Conservation (phyloP, 2,113 vertebrate species). For the Fregetta grallaria region DNA sequence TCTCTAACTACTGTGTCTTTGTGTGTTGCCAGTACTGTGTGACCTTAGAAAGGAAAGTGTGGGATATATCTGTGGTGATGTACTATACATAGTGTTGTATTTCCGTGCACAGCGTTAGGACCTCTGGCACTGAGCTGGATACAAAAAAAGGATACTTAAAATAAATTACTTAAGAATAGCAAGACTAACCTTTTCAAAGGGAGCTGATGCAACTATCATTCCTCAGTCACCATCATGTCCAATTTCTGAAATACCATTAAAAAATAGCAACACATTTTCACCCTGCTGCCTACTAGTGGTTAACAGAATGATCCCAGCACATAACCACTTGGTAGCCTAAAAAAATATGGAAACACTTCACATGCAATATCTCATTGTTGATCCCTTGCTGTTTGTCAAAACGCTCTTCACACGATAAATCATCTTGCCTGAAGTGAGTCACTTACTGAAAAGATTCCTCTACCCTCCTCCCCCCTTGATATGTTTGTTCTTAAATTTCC, state of each 20-base stretch:
- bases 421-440: conserved; percentile 51
- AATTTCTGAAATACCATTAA: conserved; percentile 57
- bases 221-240: conserved; percentile 3
- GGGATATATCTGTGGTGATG: conserved; percentile 33
- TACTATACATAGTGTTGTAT: conserved; percentile 36
- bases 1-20: not conserved
- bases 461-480: not conserved
- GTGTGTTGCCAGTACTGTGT: not conserved
- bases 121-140: not conserved
- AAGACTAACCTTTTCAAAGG: conserved; percentile 49
- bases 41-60: conserved; percentile 37
- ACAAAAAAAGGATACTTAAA: not conserved
- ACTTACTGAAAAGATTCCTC: conserved; percentile 16
- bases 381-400: conserved; percentile 54
- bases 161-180: conserved; percentile 40
- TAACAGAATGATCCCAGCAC: conserved; percentile 36
- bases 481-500: conserved; percentile 49
- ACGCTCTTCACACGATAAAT: conserved; percentile 54
- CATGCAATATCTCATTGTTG: not conserved
- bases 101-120: conserved; percentile 4
- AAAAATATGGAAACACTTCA: conserved; percentile 31
- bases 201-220: conserved; percentile 35
- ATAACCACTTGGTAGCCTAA: conserved; percentile 41
- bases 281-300: conserved; percentile 6
- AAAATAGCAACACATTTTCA: conserved; percentile 61